A percentile compares a stretch with the other conserved stretches of the same genome.
Evolutionary conservation across 2,888 invertebrate species (phyloP).

Genomic region (Colletes collaris): DNA sequence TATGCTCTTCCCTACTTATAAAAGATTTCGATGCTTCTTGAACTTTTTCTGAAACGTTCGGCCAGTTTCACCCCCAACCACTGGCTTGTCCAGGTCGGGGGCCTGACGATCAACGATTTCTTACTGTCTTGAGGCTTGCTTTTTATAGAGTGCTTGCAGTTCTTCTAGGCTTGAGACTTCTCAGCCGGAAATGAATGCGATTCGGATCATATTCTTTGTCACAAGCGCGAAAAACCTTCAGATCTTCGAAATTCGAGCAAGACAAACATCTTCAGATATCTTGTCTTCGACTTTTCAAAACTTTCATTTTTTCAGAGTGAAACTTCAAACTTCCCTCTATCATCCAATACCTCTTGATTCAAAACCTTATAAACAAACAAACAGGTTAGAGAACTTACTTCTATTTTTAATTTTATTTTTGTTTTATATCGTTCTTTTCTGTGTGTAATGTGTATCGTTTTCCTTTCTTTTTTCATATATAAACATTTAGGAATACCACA

Average conservation of each 20-base stretch:
- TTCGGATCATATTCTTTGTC: constrained; percentile 83
- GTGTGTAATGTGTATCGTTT: constrained; percentile 49
- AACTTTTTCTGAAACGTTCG: constrained; percentile 74
- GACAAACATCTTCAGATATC: constrained; percentile 81
- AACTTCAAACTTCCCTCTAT: constrained; percentile 84
- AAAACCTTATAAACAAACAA: constrained; percentile 93
- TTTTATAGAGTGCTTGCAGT: constrained; percentile 67
- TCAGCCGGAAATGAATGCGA: constrained; percentile 80
- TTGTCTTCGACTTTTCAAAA: constrained; percentile 82
- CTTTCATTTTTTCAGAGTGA: constrained; percentile 81
- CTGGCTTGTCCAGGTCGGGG: constrained; percentile 75
- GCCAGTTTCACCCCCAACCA: constrained; percentile 75
- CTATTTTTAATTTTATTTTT: constrained; percentile 72
- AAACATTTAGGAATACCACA: constrained; percentile 73
- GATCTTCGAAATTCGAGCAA: constrained; percentile 81
- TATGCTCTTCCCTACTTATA: constrained; percentile 71
- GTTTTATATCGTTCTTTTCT: constrained; percentile 64
- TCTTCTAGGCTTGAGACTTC: constrained; percentile 80
- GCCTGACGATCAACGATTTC: constrained; percentile 74
- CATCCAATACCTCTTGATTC: constrained; percentile 93
- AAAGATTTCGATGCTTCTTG: constrained; percentile 75
- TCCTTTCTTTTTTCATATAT: constrained; percentile 62
- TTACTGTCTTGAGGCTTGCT: constrained; percentile 70
- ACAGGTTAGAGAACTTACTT: constrained; percentile 83
- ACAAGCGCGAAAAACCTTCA: constrained; percentile 81